Evolutionary conservation across 2,888 invertebrate genomes (phyloP).

Genomic region (Drosophila recens): DNA sequence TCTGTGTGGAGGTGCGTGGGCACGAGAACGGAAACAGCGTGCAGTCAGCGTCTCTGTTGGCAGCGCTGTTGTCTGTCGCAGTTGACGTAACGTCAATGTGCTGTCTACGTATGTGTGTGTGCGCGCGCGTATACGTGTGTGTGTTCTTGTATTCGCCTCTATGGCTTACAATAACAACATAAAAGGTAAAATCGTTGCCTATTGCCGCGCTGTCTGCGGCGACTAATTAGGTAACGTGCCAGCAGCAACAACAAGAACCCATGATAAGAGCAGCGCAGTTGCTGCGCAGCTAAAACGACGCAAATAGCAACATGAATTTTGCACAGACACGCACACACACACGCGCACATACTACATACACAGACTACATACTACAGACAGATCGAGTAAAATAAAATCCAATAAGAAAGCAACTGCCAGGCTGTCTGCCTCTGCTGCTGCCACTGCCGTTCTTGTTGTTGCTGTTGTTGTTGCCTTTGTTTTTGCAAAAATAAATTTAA

Average conservation of each 20-base stretch:
- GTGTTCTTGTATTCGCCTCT: constrained; percentile 41
- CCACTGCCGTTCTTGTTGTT: constrained; percentile 39
- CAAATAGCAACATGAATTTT: constrained; percentile 79
- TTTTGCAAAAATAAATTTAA: constrained; percentile 81
- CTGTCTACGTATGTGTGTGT: constrained; percentile 8
- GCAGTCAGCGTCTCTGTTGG: constrained; percentile 52
- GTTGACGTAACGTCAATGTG: constrained; percentile 76
- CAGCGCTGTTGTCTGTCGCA: constrained; percentile 51
- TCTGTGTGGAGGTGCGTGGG: constrained; percentile 70
- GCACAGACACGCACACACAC: constrained; percentile 54
- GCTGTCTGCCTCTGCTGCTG: constrained; percentile 74
- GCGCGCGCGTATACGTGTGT: constrained; percentile 9
- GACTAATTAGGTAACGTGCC: constrained; percentile 83
- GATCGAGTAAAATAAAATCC: constrained; percentile 58
- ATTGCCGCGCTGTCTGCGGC: constrained; percentile 83
- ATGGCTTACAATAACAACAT: constrained; percentile 61
- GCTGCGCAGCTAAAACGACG: constrained; percentile 73
- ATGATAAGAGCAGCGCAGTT: constrained; percentile 72
- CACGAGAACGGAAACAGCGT: constrained; percentile 77
- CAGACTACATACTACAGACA: constrained; percentile 15
- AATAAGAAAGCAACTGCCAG: constrained; percentile 80
- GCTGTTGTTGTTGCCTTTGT: constrained; percentile 51
- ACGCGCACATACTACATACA: constrained; percentile 16
- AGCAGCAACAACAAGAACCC: constrained; percentile 67
- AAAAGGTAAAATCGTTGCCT: constrained; percentile 78